A percentile compares a stretch with the other conserved stretches of the same genome.
Conservation (phyloP, 2,888 invertebrate species). For the Orthosia incerta region DNA sequence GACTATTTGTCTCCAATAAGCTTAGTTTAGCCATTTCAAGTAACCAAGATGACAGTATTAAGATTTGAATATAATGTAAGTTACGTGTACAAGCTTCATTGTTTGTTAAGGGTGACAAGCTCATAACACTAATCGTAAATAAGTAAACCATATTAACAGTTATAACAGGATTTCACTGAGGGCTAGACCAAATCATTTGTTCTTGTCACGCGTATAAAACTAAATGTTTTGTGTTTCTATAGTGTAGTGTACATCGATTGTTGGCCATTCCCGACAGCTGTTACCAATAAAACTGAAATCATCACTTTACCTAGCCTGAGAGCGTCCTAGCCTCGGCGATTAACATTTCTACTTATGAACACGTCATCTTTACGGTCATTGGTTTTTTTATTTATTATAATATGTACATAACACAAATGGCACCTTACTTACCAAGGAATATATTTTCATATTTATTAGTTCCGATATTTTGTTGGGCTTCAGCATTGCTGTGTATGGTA, state of each 20-base stretch:
- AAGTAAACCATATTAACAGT: not conserved
- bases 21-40: too few species aligned
- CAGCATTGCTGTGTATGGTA: constrained; percentile 21
- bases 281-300: not conserved
- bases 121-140: not conserved
- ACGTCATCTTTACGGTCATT: not conserved
- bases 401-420: not conserved
- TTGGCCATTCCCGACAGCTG: not conserved
- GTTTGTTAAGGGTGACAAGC: not conserved
- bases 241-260: not conserved
- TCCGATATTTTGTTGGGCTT: constrained; percentile 12
- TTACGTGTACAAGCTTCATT: not conserved
- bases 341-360: not conserved
- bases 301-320: not conserved
- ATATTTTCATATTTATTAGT: constrained; percentile 50
- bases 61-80: not conserved
- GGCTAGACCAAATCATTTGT: not conserved
- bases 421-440: constrained; percentile 46
- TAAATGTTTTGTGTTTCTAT: not conserved
- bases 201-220: not conserved
- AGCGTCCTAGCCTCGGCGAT: not conserved
- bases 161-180: not conserved
- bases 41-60: not conserved
- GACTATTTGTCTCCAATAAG: too few species aligned
- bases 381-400: not conserved